Evolutionary conservation across 1,140 invertebrate species (phyloP).

Genomic region (Drosophila truncata): DNA sequence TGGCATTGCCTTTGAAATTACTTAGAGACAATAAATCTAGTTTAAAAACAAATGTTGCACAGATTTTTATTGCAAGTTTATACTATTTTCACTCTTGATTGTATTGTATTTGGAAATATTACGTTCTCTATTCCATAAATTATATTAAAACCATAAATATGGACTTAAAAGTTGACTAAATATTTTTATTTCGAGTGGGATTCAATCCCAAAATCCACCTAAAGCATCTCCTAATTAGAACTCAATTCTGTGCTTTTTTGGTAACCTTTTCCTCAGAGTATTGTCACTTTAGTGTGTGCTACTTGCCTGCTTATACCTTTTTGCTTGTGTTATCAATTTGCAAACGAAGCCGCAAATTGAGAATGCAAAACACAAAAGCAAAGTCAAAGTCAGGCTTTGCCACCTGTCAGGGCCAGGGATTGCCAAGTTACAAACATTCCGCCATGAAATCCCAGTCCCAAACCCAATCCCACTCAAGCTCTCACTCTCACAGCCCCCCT

Average conservation of each 20-base stretch:
- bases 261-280: not conserved
- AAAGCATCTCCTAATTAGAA: not conserved
- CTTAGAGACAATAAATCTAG: not conserved
- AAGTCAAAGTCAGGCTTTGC: slow-evolving; percentile 52
- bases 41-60: not conserved
- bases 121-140: too few species aligned
- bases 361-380: slow-evolving; percentile 43
- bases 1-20: not conserved
- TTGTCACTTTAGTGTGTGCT: not conserved
- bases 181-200: not conserved
- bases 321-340: slow-evolving; percentile 36
- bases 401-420: slow-evolving; percentile 50
- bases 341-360: slow-evolving; percentile 28
- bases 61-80: too few species aligned
- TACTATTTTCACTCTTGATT: not conserved
- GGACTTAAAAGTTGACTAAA: not conserved
- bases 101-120: not conserved
- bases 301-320: not conserved
- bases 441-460: not conserved
- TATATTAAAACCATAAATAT: not conserved
- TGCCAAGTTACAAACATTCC: slow-evolving; percentile 14
- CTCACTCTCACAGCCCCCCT: not conserved
- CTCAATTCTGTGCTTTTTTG: not conserved
- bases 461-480: not conserved
- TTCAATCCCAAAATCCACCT: not conserved